These are phyloP conservation scores for Jordanella pulchra DNA, from an alignment of 2,797 vertebrate genomes.

Conservation along the genomic window DNA sequence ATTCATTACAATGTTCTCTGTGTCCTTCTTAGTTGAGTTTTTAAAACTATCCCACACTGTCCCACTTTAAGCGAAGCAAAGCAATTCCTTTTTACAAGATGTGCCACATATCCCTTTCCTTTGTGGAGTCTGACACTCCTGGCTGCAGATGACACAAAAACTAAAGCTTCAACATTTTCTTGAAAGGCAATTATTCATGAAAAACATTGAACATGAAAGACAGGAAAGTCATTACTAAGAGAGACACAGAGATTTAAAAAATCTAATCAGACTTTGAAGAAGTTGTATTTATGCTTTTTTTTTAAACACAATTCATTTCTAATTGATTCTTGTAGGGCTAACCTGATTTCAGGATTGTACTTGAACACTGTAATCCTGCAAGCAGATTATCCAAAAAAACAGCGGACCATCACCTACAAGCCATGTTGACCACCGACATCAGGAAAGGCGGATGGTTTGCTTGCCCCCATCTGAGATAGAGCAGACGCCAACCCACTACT, in stretches of 20 bases:
- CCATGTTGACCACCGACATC: too few species aligned
- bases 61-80: conserved; percentile 8
- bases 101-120: conserved; percentile 7
- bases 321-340: too few species aligned
- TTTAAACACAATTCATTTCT: not conserved
- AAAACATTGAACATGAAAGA: conserved; percentile 10
- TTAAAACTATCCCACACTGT: conserved; percentile 17
- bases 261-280: not conserved
- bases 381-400: too few species aligned
- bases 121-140: conserved; percentile 6
- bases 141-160: conserved; percentile 14
- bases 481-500: too few species aligned
- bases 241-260: not conserved
- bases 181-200: conserved; percentile 6
- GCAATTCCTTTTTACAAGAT: conserved; percentile 6
- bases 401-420: too few species aligned
- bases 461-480: too few species aligned
- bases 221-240: not conserved
- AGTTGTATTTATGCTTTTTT: not conserved
- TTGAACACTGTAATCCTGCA: too few species aligned
- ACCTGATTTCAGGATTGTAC: too few species aligned
- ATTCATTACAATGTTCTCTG: conserved; percentile 21
- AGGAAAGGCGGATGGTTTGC: too few species aligned
- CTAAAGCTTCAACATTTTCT: conserved; percentile 10
- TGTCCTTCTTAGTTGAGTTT: conserved; percentile 13